Conservation (phyloP, 1,140 invertebrate genomes). For the Zaprionus vittiger region DNA sequence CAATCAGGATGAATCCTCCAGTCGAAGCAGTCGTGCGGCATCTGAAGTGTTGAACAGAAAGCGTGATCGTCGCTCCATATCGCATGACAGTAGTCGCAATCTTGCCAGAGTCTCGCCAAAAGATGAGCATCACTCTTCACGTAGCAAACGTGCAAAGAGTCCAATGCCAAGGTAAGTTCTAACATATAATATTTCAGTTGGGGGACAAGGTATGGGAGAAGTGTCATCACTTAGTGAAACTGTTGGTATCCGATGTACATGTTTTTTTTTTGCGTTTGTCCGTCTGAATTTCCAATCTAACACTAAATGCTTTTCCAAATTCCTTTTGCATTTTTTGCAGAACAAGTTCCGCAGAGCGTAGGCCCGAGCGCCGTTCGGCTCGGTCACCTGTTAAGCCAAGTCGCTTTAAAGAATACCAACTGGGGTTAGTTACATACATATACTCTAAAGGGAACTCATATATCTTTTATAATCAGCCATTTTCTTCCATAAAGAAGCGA, state of each 20-base stretch:
- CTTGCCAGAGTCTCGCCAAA: neutral
- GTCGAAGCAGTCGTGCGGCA: neutral
- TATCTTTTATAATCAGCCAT: neutral
- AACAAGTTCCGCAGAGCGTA: slow-evolving; percentile 41
- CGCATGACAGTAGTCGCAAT: slow-evolving; percentile 25
- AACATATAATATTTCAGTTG: neutral
- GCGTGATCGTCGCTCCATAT: slow-evolving; percentile 54
- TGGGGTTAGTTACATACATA: slow-evolving; percentile 37
- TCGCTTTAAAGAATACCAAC: slow-evolving; percentile 42
- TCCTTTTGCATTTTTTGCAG: slow-evolving; percentile 8
- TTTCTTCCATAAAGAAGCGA: neutral
- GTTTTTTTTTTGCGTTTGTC: neutral
- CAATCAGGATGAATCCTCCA: neutral
- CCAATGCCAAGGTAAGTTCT: neutral
- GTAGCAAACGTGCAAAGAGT: neutral
- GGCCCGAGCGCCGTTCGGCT: slow-evolving; percentile 37
- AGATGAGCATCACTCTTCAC: neutral
- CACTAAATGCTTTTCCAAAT: neutral
- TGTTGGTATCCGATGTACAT: neutral
- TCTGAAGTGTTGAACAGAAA: neutral
- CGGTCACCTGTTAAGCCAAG: slow-evolving; percentile 42
- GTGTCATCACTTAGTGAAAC: neutral
- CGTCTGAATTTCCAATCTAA: neutral
- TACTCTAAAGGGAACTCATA: neutral
- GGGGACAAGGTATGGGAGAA: neutral